phyloP scores from a whole-genome alignment of 2,797 vertebrate genomes.

The Tapera naevia region DNA sequence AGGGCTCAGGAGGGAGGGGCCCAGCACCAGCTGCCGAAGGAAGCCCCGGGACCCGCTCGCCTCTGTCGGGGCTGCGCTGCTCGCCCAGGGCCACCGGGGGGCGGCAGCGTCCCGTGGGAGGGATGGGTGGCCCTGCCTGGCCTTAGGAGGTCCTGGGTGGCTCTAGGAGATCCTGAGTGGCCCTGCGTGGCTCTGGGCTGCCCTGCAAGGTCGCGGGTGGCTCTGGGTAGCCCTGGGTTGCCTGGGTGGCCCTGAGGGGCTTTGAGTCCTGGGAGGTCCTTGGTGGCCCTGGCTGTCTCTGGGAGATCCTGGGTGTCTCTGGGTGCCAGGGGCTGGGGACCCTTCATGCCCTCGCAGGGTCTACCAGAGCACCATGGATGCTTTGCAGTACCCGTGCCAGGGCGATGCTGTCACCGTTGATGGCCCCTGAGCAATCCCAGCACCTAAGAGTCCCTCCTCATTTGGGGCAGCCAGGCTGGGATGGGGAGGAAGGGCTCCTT shows the following conservation, averaged over 20 bases:
- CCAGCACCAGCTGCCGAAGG: neutral
- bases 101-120: slow-evolving; percentile 23
- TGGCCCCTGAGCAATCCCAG: neutral
- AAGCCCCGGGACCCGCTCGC: neutral
- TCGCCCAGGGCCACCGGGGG: neutral
- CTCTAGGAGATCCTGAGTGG: too few relatives aligned
- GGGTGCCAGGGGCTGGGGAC: neutral
- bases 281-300: neutral
- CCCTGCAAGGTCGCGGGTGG: too few relatives aligned
- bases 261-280: too few relatives aligned
- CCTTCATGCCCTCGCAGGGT: neutral
- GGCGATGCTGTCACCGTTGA: neutral
- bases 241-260: too few relatives aligned
- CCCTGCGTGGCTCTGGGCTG: too few relatives aligned
- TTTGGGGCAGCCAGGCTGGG: neutral
- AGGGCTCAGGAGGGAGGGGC: neutral
- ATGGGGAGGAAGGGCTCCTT: neutral
- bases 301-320: too few relatives aligned
- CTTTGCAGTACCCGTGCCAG: neutral
- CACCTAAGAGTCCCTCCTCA: neutral
- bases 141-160: neutral
- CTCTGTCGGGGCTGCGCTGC: neutral
- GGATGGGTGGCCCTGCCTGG: neutral
- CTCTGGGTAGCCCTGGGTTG: too few relatives aligned
- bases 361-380: neutral